A percentile compares a stretch with the other conserved stretches of the same genome.
Evolutionary conservation across 2,888 invertebrate genomes (phyloP).

Genomic region (Caenorhabditis sinica): DNA sequence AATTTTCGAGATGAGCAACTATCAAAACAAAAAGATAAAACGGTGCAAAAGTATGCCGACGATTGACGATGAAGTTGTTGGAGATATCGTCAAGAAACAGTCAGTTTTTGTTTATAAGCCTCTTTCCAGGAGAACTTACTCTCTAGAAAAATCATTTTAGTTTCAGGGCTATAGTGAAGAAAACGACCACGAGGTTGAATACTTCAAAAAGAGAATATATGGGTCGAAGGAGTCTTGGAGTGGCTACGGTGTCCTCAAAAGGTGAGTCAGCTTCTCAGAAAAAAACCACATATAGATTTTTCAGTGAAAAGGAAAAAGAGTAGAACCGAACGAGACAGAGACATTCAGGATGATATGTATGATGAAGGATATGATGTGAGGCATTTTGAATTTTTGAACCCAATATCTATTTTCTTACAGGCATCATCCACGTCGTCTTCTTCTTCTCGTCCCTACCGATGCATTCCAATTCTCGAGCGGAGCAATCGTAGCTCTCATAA

Average conservation of each 20-base stretch:
- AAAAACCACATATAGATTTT: constrained; percentile 1
- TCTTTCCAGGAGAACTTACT: background rate
- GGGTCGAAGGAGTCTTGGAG: constrained; percentile 57
- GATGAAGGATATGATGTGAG: constrained; percentile 55
- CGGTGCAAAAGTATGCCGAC: constrained; percentile 60
- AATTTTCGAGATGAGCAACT: constrained; percentile 25
- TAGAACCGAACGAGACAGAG: constrained; percentile 58
- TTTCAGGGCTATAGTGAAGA: constrained; percentile 32
- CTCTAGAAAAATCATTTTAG: background rate
- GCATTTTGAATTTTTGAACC: background rate
- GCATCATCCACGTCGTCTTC: constrained; percentile 42
- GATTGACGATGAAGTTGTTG: constrained; percentile 44
- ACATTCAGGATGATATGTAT: constrained; percentile 58
- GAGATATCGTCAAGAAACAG: constrained; percentile 32
- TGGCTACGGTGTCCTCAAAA: constrained; percentile 50
- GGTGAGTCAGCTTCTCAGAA: constrained; percentile 16
- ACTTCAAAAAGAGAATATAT: constrained; percentile 55
- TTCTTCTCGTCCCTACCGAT: constrained; percentile 48
- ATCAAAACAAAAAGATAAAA: constrained; percentile 46
- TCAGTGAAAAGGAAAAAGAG: constrained; percentile 60
- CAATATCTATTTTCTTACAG: background rate
- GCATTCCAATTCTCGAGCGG: constrained; percentile 56
- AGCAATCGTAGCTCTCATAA: constrained; percentile 22
- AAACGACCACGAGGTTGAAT: background rate
- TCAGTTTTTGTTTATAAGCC: constrained; percentile 2